A percentile compares a stretch with the other conserved stretches of the same genome.
Conservation (phyloP, 1,140 invertebrate genomes). For the Meteorus sp. region DNA sequence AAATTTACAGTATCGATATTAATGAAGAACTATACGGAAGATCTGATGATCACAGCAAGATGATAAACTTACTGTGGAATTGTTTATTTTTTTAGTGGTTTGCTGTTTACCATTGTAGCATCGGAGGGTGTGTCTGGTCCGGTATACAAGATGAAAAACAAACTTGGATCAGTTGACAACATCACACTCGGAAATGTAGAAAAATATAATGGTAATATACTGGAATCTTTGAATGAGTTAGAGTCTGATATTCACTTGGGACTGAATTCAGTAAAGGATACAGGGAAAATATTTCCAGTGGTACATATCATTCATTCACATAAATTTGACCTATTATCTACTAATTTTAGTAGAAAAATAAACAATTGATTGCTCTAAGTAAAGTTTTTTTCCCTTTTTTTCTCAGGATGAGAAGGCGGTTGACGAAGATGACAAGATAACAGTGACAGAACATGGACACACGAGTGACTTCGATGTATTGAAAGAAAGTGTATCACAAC, state of each 20-base stretch:
- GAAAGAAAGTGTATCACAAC: conserved; percentile 43
- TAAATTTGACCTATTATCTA: no score
- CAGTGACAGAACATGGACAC: not conserved
- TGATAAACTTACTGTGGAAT: conserved; percentile 10
- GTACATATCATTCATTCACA: not conserved
- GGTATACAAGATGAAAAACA: conserved; percentile 12
- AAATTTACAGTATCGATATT: not conserved
- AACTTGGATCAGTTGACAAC: conserved; percentile 24
- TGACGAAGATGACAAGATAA: not conserved
- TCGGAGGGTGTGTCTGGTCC: conserved; percentile 37
- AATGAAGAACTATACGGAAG: no score
- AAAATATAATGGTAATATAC: not conserved
- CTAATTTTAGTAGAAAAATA: no score
- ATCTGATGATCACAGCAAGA: no score
- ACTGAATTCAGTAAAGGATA: not conserved
- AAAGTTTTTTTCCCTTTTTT: no score
- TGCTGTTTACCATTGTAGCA: conserved; percentile 49
- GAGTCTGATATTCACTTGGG: not conserved
- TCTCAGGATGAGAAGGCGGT: no score
- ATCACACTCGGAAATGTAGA: not conserved
- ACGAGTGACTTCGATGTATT: conserved; percentile 37
- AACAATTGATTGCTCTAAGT: no score
- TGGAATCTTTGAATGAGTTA: not conserved
- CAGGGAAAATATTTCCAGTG: not conserved
- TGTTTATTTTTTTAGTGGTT: conserved; percentile 41